Percentiles rank a stretch among this genome's conserved stretches.
phyloP scores from a whole-genome alignment of 2,888 invertebrate genomes.

The Tipula lateralis region DNA sequence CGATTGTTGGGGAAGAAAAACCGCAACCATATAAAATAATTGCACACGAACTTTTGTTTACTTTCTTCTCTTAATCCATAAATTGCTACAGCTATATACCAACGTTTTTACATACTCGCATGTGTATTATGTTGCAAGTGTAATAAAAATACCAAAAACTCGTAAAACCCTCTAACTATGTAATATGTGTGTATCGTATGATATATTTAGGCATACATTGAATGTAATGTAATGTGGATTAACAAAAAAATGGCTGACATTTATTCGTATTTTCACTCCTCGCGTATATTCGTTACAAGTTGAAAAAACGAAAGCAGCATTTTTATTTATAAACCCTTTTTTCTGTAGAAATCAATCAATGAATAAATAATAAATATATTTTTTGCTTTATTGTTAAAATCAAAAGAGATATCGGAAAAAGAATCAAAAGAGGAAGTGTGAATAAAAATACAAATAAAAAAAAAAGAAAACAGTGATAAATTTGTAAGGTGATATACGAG shows the following conservation, averaged over 20 bases:
- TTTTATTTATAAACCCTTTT: neutral
- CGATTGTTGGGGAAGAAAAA: neutral
- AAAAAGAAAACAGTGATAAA: neutral
- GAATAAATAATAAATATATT: neutral
- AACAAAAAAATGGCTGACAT: neutral
- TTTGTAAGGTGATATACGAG: slow-evolving; percentile 4
- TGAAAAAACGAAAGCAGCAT: neutral
- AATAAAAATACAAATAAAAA: neutral
- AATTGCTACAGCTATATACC: neutral
- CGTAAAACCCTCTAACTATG: neutral
- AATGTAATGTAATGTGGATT: neutral
- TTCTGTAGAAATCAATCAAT: neutral
- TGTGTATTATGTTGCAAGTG: neutral
- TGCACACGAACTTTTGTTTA: neutral
- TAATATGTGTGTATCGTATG: neutral
- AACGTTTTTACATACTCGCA: neutral
- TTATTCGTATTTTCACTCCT: neutral
- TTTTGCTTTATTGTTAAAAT: neutral
- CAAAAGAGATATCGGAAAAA: neutral
- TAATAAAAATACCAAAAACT: slow-evolving; percentile 4
- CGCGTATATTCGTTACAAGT: neutral
- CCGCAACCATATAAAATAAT: neutral
- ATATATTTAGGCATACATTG: neutral
- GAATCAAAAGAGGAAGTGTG: slow-evolving; percentile 1
- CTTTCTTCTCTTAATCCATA: neutral